Evolutionary conservation across 2,113 vertebrate species (phyloP), one percentile per base, ranked within the genome.

Genomic region (Donacobius atricapilla): DNA sequence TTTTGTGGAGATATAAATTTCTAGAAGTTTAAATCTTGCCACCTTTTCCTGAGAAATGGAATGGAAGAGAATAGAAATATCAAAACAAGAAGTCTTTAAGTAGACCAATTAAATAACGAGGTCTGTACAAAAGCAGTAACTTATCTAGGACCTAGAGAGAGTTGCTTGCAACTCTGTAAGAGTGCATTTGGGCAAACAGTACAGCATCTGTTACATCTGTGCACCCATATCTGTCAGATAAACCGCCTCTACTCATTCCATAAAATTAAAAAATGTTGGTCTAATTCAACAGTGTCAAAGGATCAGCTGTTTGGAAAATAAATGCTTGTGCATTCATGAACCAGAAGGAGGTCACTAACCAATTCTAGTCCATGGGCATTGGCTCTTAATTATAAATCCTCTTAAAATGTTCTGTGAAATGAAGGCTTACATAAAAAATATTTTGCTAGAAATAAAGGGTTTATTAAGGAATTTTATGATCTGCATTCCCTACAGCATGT

Each of bases 281-380:
- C 20, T 82, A 70, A 76, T 20, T 79, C 53, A 94, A 88, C 13
- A 54, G 27, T 60, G 33, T 54, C 66, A 85, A 54, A 87, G 6
- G 42, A 90, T 50, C 79, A 90, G 58, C 89, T 88, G 57, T 57
- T 83, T 87, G 24, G 69, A 92, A 92, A 96, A 90, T 58, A 94
- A 93, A 78, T 1, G 2, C 4, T 82, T 93, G 50, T 72, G 47
- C 42, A 44, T 64, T 96, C 57, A 70, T 83, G 63, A 68, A 58
- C 33, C 37, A 75, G 47, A 56, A 93, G 85, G 85, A 93, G 24
- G 23, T 44, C 28, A 40, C 78, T 94, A 93, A 94, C 83, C 77
- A 90, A 27, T 83, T 93, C 63, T 87, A 75, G 58, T 89, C 60
- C 19, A 35, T 33, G 11, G n/a, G 16, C 50, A 83, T 50, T 92